Base-by-base conservation (phyloP, 2,113 vertebrate species). In the Eudyptes chrysolophus region DNA sequence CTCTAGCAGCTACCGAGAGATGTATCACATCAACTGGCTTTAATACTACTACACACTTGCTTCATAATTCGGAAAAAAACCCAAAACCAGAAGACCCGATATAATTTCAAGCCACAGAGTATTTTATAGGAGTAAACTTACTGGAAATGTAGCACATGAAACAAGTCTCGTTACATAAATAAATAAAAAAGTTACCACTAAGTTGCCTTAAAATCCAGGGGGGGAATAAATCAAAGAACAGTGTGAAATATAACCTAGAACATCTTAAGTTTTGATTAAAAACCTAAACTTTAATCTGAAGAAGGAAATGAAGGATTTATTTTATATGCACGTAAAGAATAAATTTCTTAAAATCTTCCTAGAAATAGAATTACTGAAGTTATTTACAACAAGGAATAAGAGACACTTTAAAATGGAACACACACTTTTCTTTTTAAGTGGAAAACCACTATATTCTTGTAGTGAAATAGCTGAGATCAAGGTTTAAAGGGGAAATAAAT, bases 221-320 rank as follows among this genome's bases (percentile, higher is more conserved):
- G 42, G 14, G 42, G 42, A 42, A 42, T 42, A 90, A 64, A 76
- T 90, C 84, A 83, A 96, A 91, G 58, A 82, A 57, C 40, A 17
- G 46, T 3, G 1, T 48, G 54, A 87, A 87, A 90, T 58, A 94
- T 62, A 89, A 83, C 38, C 57, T 54, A 72, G 54, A 72, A 40
- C 57, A 85, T 76, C 71, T 95, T 80, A 93, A 42, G 18, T 54
- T 90, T 77, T 70, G 42, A 46, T 89, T 91, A 42, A 85, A 94
- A 83, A 55, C 8, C 54, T 51, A 38, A 9, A 80, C 86, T 94
- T 94, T 81, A 91, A 93, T 93, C 84, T 83, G 51, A 79, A 93
- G n/a, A 34, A 96, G 95, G 96, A 97, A 96, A 94, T 95, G n/a
- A 96, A 96, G 82, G 96, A 85, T 95, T 96, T 96, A 51, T 85